Evolutionary conservation across 64 coral and sea anemone genomes (phyloP), one percentile per base, ranked within the genome.

Genomic region (Astreopora myriophthalma): DNA sequence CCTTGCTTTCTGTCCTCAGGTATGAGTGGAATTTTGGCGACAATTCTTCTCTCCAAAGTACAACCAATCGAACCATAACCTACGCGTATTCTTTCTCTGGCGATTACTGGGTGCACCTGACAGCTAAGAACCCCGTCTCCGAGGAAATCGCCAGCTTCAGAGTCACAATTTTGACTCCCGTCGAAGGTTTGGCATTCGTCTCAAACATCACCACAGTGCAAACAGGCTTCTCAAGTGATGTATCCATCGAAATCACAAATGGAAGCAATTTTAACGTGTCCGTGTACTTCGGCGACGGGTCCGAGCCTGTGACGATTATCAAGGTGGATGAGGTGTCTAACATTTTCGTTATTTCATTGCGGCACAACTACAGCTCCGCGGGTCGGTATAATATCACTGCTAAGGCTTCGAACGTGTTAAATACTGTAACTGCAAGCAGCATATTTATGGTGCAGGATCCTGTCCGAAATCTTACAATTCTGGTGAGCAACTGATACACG

Each of bases 401-500:
- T 14, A 78, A 69, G 23, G 93, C 93, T 2, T 76, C 44, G 71
- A 95, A 95, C 52, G 1, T 6, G 16, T 9, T 95, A 5, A 76
- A 66, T 24, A 63, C 49, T 32, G 16, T 52, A 13, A 90, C 87
- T 23, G 37, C 84, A 27, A 48, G 61, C 5, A 71, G 46, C 13
- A 24, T 71, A 38, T 73, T 79, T 8, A 6, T 55, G 1, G 93
- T 95, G 6, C 87, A 90, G 29, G 40, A 58, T 14, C 28, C 46
- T 4, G 46, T 95, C 2, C 2, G 28, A 14, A 55, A 86, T 26
- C 32, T 95, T 31, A 65, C 84, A 12, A 74, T 90, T 46, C 55
- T 86, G 93, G 93, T 95, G 48, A 90, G 37, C 16, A 58, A 34
- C n/a, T n/a, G n/a, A n/a, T n/a, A n/a, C n/a, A n/a, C n/a, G n/a